Evolutionary conservation across 2,888 invertebrate genomes (phyloP).

Genomic region (Sarcophaga carnaria): DNA sequence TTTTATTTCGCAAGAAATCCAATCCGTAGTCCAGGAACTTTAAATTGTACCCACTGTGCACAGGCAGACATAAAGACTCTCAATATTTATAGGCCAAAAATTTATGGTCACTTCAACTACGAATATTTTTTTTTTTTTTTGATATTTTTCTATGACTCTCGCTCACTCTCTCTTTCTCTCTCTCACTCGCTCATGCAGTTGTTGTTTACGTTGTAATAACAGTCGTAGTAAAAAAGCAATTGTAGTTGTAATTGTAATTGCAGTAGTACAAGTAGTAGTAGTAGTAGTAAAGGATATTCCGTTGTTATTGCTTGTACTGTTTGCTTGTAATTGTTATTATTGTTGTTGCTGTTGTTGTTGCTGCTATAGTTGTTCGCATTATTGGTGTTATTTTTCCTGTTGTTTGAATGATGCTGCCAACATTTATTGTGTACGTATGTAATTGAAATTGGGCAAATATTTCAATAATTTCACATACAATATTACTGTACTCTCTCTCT

Average conservation of each 20-base stretch:
- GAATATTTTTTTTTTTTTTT: background rate
- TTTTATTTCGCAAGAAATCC: too few species aligned
- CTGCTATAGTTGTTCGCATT: background rate
- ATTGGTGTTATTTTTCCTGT: background rate
- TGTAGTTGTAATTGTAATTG: too few species aligned
- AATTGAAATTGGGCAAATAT: slow-evolving; percentile 62
- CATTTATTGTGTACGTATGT: slow-evolving; percentile 54
- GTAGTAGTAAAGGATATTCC: too few species aligned
- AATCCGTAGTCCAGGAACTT: too few species aligned
- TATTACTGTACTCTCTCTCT: background rate
- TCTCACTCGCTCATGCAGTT: background rate
- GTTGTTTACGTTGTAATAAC: background rate
- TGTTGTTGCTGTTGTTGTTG: slow-evolving; percentile 6
- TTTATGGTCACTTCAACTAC: slow-evolving; percentile 57
- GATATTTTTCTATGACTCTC: background rate
- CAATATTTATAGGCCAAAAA: slow-evolving; percentile 63
- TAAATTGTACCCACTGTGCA: background rate
- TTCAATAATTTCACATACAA: slow-evolving; percentile 47
- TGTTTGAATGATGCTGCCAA: slow-evolving; percentile 57
- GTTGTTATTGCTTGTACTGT: too few species aligned
- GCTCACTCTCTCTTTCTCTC: background rate
- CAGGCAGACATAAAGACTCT: background rate
- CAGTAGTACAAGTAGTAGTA: too few species aligned
- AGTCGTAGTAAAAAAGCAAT: background rate
- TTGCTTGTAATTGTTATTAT: background rate